These are phyloP conservation scores for Pristionchus entomophagus DNA, from an alignment of 2,888 invertebrate genomes.

Conservation along the genomic window DNA sequence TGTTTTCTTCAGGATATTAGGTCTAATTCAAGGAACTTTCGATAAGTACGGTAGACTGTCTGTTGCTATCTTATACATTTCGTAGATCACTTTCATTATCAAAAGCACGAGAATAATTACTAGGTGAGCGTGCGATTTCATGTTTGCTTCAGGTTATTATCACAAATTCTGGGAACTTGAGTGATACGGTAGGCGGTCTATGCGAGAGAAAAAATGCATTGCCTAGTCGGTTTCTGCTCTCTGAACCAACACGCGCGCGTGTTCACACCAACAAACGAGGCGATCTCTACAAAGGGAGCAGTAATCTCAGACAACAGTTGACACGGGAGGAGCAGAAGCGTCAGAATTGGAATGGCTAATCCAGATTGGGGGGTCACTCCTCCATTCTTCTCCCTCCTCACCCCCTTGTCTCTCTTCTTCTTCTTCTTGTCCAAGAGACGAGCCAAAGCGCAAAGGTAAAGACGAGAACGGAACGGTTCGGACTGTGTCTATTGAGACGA, in stretches of 20 bases:
- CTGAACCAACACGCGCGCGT: neutral
- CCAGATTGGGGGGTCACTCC: neutral
- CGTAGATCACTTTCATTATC: no score
- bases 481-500: slow-evolving; percentile 21
- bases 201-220: no score
- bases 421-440: neutral
- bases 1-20: no score
- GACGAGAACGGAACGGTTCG: neutral
- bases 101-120: no score
- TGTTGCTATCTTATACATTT: no score
- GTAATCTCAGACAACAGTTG: slow-evolving; percentile 39
- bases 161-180: no score
- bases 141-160: no score
- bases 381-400: slow-evolving; percentile 35
- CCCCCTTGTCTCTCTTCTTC: neutral
- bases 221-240: neutral
- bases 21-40: no score
- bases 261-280: neutral
- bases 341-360: neutral
- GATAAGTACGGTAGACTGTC: no score
- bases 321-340: slow-evolving; percentile 21
- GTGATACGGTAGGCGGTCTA: no score
- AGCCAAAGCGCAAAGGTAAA: slow-evolving; percentile 38
- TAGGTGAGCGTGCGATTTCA: no score
- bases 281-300: neutral